phyloP scores from a whole-genome alignment of 2,113 vertebrate species.

The Rhinogobius similis region DNA sequence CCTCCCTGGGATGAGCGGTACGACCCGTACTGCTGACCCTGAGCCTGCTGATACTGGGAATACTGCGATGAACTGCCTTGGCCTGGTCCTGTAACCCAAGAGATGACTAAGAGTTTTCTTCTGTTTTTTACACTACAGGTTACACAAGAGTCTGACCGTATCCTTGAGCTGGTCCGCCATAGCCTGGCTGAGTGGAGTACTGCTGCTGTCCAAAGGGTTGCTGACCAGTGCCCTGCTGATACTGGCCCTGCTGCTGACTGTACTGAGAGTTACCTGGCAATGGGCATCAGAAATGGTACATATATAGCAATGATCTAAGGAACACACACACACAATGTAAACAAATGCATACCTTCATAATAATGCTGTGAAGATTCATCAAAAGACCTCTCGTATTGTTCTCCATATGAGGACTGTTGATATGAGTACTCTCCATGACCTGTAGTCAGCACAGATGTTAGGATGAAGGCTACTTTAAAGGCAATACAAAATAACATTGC shows the following conservation, averaged over 20 bases:
- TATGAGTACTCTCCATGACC: conserved; percentile 91
- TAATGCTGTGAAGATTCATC: conserved; percentile 94
- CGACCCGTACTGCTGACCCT: conserved; percentile 89
- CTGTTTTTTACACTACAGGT: neutral
- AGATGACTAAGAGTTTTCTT: neutral
- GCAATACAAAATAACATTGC: conserved; percentile 2
- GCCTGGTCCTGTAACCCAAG: conserved; percentile 73
- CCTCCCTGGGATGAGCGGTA: conserved; percentile 86
- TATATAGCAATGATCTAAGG: neutral
- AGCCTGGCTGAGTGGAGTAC: conserved; percentile 90
- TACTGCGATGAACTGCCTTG: conserved; percentile 91
- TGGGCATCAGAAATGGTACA: neutral
- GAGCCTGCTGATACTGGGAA: conserved; percentile 91
- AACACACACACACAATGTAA: neutral
- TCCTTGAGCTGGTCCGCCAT: conserved; percentile 87
- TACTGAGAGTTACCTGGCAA: conserved; percentile 89
- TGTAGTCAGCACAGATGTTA: conserved; percentile 55
- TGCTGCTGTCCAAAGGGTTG: conserved; percentile 90
- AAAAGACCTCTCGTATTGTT: conserved; percentile 92
- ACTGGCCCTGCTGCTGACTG: conserved; percentile 90
- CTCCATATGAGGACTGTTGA: conserved; percentile 90
- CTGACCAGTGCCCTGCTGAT: conserved; percentile 89
- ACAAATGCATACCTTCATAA: conserved; percentile 86
- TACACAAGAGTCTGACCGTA: conserved; percentile 65
- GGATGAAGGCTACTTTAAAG: conserved; percentile 10